phyloP scores from a whole-genome alignment of 2,888 invertebrate genomes.

The Hipparchia semele region DNA sequence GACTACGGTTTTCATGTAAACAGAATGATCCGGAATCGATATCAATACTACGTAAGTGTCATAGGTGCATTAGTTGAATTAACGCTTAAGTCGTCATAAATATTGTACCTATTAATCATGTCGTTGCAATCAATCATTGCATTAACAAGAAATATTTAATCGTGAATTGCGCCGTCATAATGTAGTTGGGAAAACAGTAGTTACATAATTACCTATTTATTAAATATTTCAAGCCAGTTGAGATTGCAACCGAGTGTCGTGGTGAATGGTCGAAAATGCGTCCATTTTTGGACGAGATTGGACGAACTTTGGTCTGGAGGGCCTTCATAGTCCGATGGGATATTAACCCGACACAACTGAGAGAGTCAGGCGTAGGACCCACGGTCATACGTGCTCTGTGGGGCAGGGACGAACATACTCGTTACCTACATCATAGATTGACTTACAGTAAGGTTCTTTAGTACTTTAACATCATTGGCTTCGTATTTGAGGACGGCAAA shows the following conservation, averaged over 20 bases:
- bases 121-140: not conserved
- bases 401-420: no score
- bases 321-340: no score
- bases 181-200: not conserved
- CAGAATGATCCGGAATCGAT: constrained; percentile 37
- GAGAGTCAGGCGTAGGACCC: no score
- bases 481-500: constrained; percentile 85
- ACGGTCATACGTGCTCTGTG: no score
- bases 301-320: no score
- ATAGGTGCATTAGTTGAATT: constrained; percentile 2
- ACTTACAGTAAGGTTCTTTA: constrained; percentile 83
- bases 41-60: constrained; percentile 22
- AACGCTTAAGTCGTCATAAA: not conserved
- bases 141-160: not conserved
- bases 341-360: no score
- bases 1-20: constrained; percentile 36
- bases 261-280: no score
- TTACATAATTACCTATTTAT: no score
- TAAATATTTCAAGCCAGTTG: no score
- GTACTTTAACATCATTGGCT: constrained; percentile 81
- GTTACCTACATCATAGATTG: not conserved
- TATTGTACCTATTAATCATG: not conserved
- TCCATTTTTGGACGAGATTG: no score
- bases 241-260: no score
- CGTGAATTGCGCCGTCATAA: not conserved